Evolutionary conservation across 2,113 vertebrate genomes (phyloP), one percentile per base, ranked within the genome.

Genomic region (Apodemus speciosus): DNA sequence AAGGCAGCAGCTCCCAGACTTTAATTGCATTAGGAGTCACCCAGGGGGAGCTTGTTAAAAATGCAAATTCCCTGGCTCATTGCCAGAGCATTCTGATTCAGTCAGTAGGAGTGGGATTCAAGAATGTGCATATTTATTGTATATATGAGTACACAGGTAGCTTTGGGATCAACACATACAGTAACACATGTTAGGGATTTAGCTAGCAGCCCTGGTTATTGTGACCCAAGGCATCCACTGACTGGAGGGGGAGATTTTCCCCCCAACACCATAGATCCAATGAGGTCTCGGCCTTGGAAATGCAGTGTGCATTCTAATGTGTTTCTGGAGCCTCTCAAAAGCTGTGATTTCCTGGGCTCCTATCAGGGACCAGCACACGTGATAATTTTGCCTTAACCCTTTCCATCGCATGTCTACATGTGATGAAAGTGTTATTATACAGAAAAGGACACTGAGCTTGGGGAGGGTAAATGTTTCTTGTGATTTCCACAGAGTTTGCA

Each of bases 1-100:
- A 87, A 89, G 69, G 92, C 95, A 88, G 90, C 77, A 5, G 77
- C 92, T 91, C 77, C 85, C 88, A 88, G 73, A 88, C 62, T 88
- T 84, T 93, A 93, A 93, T 93, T 93, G 89, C 89, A 85, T 93
- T 95, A 95, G 90, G 81, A 85, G 38, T 92, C 81, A 88, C 81
- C 80, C 69, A 71, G 56, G 16, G 85, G 85, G 92, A 92, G 79
- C 88, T 80, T 76, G 80, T 95, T 96, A 64, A 93, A 95, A 93
- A 90, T 95, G 94, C 94, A 92, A 77, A 90, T 92, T 73, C 56
- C 25, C 40, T 88, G 92, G 83, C 76, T 80, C 30, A 10, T 38
- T 43, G 90, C 90, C 95, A 80, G 85, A 20, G 43, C n/a, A 5
- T 85, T 80, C 58, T 56, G 73, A 62, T 46, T 69, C 73, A 9